These are phyloP conservation scores for Zygothrica quintamaculata DNA, from an alignment of 2,888 invertebrate genomes.

Conservation along the genomic window DNA sequence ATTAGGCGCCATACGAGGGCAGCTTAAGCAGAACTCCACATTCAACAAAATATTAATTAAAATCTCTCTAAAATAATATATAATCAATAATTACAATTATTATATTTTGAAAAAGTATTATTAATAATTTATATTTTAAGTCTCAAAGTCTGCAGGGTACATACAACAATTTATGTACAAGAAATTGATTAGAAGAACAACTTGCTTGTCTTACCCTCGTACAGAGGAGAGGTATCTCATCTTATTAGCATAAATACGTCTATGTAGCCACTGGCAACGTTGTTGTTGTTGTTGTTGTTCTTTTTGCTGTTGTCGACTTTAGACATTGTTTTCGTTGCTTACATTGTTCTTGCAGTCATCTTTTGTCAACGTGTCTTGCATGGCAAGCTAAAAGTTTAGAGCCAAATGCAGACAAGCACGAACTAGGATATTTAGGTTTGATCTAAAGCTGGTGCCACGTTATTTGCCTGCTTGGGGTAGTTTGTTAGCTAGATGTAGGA, in stretches of 20 bases:
- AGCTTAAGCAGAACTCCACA: slow-evolving; percentile 8
- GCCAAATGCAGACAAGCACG: slow-evolving; percentile 52
- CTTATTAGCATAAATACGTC: slow-evolving; percentile 80
- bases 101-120: too few species aligned
- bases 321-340: slow-evolving; percentile 12
- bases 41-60: slow-evolving; percentile 1
- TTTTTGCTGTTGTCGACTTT: slow-evolving; percentile 51
- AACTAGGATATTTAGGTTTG: slow-evolving; percentile 44
- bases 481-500: slow-evolving; percentile 9
- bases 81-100: too few species aligned
- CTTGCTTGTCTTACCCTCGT: slow-evolving; percentile 38
- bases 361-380: slow-evolving; percentile 79
- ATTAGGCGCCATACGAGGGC: slow-evolving; percentile 30
- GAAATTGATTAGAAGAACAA: too few species aligned
- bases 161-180: too few species aligned
- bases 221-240: slow-evolving; percentile 61
- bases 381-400: slow-evolving; percentile 71
- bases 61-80: not conserved
- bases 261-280: slow-evolving; percentile 66
- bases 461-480: slow-evolving; percentile 16
- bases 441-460: slow-evolving; percentile 44
- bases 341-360: slow-evolving; percentile 50
- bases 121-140: too few species aligned
- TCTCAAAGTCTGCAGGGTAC: not conserved
- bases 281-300: slow-evolving; percentile 27